These are phyloP conservation scores for Microplitis deprimator DNA, from an alignment of 2,888 invertebrate species.

Conservation along the genomic window DNA sequence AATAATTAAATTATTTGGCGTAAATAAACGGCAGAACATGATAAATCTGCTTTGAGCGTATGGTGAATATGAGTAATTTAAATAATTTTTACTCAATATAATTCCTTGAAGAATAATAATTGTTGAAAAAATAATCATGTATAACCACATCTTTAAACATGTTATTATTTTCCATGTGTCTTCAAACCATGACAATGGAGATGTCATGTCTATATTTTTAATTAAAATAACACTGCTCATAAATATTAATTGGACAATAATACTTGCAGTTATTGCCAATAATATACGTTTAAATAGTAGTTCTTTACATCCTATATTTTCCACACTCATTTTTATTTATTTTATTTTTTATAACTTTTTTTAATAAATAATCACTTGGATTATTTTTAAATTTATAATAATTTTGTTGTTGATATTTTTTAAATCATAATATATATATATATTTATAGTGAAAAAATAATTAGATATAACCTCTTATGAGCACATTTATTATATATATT, in stretches of 20 bases:
- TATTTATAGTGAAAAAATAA: not conserved
- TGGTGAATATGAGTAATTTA: constrained; percentile 74
- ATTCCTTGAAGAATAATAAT: constrained; percentile 82
- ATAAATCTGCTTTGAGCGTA: constrained; percentile 80
- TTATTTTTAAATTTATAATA: not conserved
- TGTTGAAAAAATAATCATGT: constrained; percentile 76
- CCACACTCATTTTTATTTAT: constrained; percentile 32
- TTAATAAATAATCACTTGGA: not conserved
- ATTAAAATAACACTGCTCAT: constrained; percentile 63
- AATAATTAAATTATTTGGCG: constrained; percentile 75
- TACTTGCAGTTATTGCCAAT: constrained; percentile 76
- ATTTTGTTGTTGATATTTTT: not conserved
- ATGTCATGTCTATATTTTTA: constrained; percentile 77
- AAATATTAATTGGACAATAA: constrained; percentile 68
- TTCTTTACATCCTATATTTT: constrained; percentile 72
- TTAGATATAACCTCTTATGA: not conserved
- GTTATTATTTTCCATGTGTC: constrained; percentile 76
- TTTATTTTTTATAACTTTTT: not conserved
- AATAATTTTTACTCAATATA: constrained; percentile 80
- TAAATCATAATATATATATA: too few relatives aligned
- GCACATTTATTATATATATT: not conserved
- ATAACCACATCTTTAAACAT: constrained; percentile 78
- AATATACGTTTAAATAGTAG: constrained; percentile 75
- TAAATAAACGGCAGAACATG: constrained; percentile 77
- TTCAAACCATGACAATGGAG: constrained; percentile 79